phyloP scores from a whole-genome alignment of 2,888 invertebrate genomes.

The Osmoderma eremita region DNA sequence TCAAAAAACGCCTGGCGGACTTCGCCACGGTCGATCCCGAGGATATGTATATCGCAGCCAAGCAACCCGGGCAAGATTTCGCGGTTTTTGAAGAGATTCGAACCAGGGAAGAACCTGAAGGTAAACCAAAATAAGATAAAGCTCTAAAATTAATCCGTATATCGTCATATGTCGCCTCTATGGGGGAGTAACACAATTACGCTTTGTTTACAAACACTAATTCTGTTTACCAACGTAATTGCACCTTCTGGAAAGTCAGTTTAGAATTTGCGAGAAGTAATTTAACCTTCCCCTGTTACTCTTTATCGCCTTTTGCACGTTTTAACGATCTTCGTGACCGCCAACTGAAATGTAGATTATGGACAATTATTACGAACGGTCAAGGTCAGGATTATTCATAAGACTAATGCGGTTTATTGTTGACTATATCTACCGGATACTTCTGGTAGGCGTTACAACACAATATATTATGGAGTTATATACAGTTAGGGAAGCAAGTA shows the following conservation, averaged over 20 bases:
- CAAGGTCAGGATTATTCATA: background rate
- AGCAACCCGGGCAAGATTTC: conserved; percentile 77
- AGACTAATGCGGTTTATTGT: background rate
- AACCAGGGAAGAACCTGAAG: conserved; percentile 79
- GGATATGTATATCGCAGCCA: conserved; percentile 86
- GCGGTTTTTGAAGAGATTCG: conserved; percentile 81
- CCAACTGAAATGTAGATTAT: background rate
- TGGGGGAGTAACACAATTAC: too few species aligned
- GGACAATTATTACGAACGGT: background rate
- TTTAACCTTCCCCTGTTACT: background rate
- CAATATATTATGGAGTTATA: too few species aligned
- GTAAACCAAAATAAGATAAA: conserved; percentile 58
- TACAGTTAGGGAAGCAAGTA: too few species aligned
- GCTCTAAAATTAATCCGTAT: too few species aligned
- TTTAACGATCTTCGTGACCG: background rate
- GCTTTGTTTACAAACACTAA: too few species aligned
- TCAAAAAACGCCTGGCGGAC: conserved; percentile 82
- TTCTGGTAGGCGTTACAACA: too few species aligned
- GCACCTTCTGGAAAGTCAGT: too few species aligned
- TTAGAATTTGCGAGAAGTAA: conserved; percentile 41
- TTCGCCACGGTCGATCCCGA: conserved; percentile 86
- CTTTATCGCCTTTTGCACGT: background rate
- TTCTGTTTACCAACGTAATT: too few species aligned
- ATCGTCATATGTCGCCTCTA: too few species aligned
- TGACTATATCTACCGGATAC: background rate